Base-by-base conservation (phyloP, 2,113 vertebrate species). In the Neoarius graeffei region DNA sequence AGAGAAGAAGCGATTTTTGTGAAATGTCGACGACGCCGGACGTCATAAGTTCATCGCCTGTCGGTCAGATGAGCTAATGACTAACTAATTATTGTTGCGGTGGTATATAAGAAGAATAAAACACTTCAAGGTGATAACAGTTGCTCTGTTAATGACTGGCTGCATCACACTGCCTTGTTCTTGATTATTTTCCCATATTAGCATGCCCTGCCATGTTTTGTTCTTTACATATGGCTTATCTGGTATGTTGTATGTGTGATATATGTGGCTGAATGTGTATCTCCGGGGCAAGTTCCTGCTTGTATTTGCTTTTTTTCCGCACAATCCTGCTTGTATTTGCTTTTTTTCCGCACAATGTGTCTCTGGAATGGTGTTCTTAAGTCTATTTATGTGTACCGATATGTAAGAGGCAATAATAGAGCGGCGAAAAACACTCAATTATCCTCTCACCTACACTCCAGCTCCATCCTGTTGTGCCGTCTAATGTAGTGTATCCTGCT, bases 401-500 rank as follows among this genome's bases (percentile, higher is more conserved):
- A 60, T 19, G 35, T 77, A 50, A 48, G 59, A 54, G 42, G 25
- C 5, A n/a, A 30, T 79, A 64, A 79, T 35, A 60, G 50, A 81
- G 71, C n/a, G 59, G 6, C 9, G 13, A 64, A 77, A 67, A 62
- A 42, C 64, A 71, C 42, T 20, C 64, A 71, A 73, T 74, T 73
- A 73, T 50, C 66, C 23, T 48, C 50, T 69, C 52, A 30, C 5
- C 79, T 60, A 81, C 80, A 52, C 35, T 81, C 56, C 42, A 14
- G 57, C 56, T 87, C 57, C 23, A 73, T 82, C 80, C 35, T 59
- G 79, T 81, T 82, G 59, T 5, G 6, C 64, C 14, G n/a, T 57
- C 66, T 71, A 81, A 66, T 62, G 71, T 10, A 42, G 27, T 27
- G 81, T 69, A 30, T 81, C 86, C 57, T 35, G 25, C 86, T 76